A percentile compares a stretch with the other conserved stretches of the same genome.
Conservation (phyloP, 2,888 invertebrate genomes). For the Smittia aterrima region DNA sequence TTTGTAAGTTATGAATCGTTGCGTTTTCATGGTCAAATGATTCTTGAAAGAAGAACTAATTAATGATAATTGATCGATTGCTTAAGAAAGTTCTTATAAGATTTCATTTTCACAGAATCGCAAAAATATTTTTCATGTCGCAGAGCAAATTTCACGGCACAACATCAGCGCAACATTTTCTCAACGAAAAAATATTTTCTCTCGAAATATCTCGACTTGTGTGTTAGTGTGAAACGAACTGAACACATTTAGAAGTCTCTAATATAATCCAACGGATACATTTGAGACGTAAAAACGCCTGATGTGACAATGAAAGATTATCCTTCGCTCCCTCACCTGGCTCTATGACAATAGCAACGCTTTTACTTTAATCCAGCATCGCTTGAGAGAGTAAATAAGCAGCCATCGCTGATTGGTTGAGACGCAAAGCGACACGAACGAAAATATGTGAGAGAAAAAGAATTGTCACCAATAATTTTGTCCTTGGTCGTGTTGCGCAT, state of each 20-base stretch:
- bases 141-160: not conserved
- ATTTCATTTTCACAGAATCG: no score
- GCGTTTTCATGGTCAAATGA: no score
- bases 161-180: conserved; percentile 22
- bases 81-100: no score
- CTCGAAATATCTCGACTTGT: not conserved
- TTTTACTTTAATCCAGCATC: not conserved
- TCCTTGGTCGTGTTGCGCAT: conserved; percentile 35
- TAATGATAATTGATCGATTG: no score
- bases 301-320: conserved; percentile 1
- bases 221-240: not conserved
- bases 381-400: not conserved
- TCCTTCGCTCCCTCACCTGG: not conserved
- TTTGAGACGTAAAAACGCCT: not conserved
- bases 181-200: conserved; percentile 10
- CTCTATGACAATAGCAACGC: not conserved
- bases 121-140: not conserved
- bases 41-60: no score
- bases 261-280: not conserved
- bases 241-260: not conserved
- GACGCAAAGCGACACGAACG: not conserved
- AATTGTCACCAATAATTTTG: conserved; percentile 37
- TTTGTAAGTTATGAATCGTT: no score
- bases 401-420: conserved; percentile 6
- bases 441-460: conserved; percentile 17